Base-by-base conservation (phyloP, 1,140 invertebrate species). In the Megalopta genalis region DNA sequence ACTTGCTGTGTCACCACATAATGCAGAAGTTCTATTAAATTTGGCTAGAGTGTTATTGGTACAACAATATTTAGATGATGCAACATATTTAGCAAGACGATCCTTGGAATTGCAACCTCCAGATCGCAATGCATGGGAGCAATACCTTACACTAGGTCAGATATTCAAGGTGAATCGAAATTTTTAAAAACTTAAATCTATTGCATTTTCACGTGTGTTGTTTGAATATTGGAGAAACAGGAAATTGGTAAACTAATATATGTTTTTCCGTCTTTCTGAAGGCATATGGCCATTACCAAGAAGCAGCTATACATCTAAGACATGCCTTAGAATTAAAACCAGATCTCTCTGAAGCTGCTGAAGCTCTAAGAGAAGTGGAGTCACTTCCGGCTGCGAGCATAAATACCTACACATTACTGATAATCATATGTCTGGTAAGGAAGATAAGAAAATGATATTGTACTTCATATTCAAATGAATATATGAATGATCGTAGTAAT, bases 31-130 rank as follows among this genome's bases (percentile, higher is more conserved):
- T 60, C 92, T 98, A 60, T 93, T 97, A 67, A 97, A 97, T 92
- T 94, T 98, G 65, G 97, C 97, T 3, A 93, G 97, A 82, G 96
- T 98, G 21, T 92, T 98, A 65, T 96, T 97, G 89, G 97, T 96
- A 82, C 94, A 97, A 78, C 96, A 97, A 88, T 98, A 97, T 92
- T 93, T 98, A 63, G 97, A 98, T 89, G 97, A 98, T 92, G 97
- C 97, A 32, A 97, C 97, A 70, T 97, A 96, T 89, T 93, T 98
- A 73, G 97, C 97, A 52, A 94, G 96, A 73, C 94, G 96, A 69
- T 97, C 95, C 12, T 90, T 95, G 54, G 95, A 96, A 84, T 94
- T 97, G 59, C 96, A 97, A 88, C 95, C 96, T 37, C 95, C 96
- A 0, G 96, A 97, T 90, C 95, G 96, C 83, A 97, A 96, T 90